A percentile compares a stretch with the other conserved stretches of the same genome.
Evolutionary conservation across 2,113 vertebrate genomes (phyloP).

Genomic region (Cephalopholis sonnerati): DNA sequence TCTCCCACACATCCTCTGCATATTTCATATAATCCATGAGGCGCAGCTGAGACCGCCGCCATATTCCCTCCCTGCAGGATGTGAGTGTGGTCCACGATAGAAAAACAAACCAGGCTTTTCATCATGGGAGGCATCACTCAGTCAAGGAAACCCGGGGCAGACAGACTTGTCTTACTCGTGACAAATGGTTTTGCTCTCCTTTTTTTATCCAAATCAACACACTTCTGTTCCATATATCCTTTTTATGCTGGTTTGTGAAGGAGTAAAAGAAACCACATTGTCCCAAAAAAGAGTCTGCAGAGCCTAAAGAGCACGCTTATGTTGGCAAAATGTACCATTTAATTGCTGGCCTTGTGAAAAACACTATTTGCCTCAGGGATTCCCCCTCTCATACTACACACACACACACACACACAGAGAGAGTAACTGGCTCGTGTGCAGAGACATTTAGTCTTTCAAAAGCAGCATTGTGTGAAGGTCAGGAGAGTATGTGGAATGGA

Average conservation of each 20-base stretch:
- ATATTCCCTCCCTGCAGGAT: slow-evolving; percentile 53
- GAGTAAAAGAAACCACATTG: slow-evolving; percentile 50
- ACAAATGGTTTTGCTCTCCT: slow-evolving; percentile 38
- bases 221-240: slow-evolving; percentile 46
- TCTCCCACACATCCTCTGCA: slow-evolving; percentile 75
- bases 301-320: slow-evolving; percentile 34
- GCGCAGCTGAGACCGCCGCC: slow-evolving; percentile 66
- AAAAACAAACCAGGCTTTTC: slow-evolving; percentile 73
- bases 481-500: slow-evolving; percentile 66
- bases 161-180: slow-evolving; percentile 33
- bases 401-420: slow-evolving; percentile 14
- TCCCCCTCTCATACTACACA: slow-evolving; percentile 54
- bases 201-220: slow-evolving; percentile 44
- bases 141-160: slow-evolving; percentile 52
- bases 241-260: slow-evolving; percentile 43
- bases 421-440: slow-evolving; percentile 33
- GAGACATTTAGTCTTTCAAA: slow-evolving; percentile 73
- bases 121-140: slow-evolving; percentile 67
- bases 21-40: slow-evolving; percentile 75
- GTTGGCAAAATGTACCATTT: slow-evolving; percentile 61
- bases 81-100: slow-evolving; percentile 62
- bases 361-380: slow-evolving; percentile 75
- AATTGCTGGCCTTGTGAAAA: slow-evolving; percentile 63
- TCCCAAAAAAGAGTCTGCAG: slow-evolving; percentile 29
- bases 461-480: slow-evolving; percentile 82